Evolutionary conservation across 1,140 invertebrate species (phyloP).

Genomic region (Heliconius melpomene): DNA sequence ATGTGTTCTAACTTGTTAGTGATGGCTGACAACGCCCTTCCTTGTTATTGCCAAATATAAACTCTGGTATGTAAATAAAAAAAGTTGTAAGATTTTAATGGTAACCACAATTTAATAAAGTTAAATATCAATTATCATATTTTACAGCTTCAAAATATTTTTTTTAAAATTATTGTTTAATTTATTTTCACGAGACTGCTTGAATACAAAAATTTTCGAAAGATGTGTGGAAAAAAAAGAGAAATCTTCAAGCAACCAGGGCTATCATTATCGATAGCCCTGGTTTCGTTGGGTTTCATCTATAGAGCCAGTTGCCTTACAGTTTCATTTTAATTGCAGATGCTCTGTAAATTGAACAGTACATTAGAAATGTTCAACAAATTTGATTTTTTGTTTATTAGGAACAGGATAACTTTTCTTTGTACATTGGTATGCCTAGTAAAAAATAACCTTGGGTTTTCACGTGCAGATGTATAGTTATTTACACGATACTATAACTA

Average conservation of each 20-base stretch:
- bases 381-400: not conserved
- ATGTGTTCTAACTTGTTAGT: not conserved
- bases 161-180: too few relatives aligned
- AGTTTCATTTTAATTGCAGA: constrained; percentile 11
- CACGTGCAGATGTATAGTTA: too few relatives aligned
- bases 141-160: too few relatives aligned
- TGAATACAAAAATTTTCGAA: too few relatives aligned
- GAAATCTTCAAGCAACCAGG: not conserved
- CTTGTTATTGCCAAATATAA: not conserved
- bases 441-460: too few relatives aligned
- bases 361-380: not conserved
- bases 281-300: not conserved
- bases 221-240: too few relatives aligned
- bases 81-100: too few relatives aligned
- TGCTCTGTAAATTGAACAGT: not conserved
- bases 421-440: not conserved
- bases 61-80: not conserved
- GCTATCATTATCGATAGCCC: not conserved
- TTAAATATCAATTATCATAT: too few relatives aligned
- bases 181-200: too few relatives aligned
- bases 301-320: not conserved
- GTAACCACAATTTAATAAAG: too few relatives aligned
- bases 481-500: too few relatives aligned
- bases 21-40: not conserved
- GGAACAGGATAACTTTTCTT: not conserved